These are phyloP conservation scores for Holotrichia oblita DNA, from an alignment of 1,140 invertebrate species.

Conservation along the genomic window DNA sequence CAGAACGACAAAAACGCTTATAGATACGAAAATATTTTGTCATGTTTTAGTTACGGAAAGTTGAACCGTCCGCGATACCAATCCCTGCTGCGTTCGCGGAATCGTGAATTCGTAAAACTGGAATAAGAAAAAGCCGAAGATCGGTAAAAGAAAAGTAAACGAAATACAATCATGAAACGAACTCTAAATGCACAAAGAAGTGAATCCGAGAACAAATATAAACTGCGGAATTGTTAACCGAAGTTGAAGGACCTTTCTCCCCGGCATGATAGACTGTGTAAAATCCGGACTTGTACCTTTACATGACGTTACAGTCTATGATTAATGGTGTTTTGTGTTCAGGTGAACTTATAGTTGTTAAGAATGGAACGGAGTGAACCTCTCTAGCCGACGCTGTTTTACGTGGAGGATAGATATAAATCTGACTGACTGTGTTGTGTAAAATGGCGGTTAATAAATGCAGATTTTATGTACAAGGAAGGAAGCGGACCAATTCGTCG, in stretches of 20 bases:
- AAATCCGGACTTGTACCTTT: conserved; percentile 14
- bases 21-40: conserved; percentile 34
- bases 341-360: conserved; percentile 22
- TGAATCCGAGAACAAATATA: background rate
- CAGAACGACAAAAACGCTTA: conserved; percentile 15
- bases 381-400: background rate
- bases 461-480: conserved; percentile 52
- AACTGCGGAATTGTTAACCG: conserved; percentile 23
- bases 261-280: background rate
- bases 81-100: conserved; percentile 19
- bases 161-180: background rate
- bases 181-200: background rate
- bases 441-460: conserved; percentile 50
- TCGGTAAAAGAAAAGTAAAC: conserved; percentile 3
- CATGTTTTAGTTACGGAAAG: conserved; percentile 33
- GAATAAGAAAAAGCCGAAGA: background rate
- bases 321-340: conserved; percentile 35
- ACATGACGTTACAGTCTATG: conserved; percentile 27
- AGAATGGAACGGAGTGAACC: conserved; percentile 18
- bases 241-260: conserved; percentile 25
- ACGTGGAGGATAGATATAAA: conserved; percentile 6
- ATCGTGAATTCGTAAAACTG: conserved; percentile 22
- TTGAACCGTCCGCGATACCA: background rate
- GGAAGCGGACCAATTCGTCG: conserved; percentile 51
- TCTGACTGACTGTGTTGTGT: conserved; percentile 36